phyloP scores from a whole-genome alignment of 2,888 invertebrate genomes.

The Torymus tubicola region DNA sequence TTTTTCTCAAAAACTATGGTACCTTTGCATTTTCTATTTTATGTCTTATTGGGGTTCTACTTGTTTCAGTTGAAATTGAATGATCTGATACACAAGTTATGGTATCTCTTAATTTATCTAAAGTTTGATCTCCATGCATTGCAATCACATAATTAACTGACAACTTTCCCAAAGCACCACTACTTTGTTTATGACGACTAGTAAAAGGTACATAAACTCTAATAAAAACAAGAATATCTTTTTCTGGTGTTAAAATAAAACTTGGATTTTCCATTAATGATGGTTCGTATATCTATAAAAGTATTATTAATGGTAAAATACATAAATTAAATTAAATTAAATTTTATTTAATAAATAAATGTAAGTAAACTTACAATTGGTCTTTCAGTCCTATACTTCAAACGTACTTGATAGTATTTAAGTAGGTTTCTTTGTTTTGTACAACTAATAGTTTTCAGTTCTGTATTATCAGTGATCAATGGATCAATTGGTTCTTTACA shows the following conservation, averaged over 20 bases:
- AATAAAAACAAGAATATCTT: constrained; percentile 76
- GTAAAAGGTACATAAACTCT: constrained; percentile 78
- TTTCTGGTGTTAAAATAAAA: constrained; percentile 65
- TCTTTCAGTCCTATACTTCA: constrained; percentile 68
- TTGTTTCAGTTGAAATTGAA: constrained; percentile 81
- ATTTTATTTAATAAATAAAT: constrained; percentile 7
- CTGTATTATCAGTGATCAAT: constrained; percentile 59
- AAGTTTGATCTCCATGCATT: constrained; percentile 82
- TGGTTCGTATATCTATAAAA: constrained; percentile 62
- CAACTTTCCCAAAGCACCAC: constrained; percentile 68
- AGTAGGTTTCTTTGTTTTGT: constrained; percentile 60
- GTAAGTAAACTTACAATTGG: constrained; percentile 64
- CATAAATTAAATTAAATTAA: neutral
- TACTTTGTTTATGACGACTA: constrained; percentile 52
- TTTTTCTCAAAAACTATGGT: neutral
- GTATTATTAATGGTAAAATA: too few relatives aligned
- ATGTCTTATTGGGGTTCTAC: constrained; percentile 76
- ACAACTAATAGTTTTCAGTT: constrained; percentile 66
- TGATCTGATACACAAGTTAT: constrained; percentile 86
- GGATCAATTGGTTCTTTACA: constrained; percentile 56
- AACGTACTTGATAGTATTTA: constrained; percentile 59
- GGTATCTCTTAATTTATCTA: constrained; percentile 85
- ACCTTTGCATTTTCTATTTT: constrained; percentile 53
- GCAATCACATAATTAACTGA: constrained; percentile 79
- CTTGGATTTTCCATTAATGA: neutral